Conservation (phyloP, 2,113 vertebrate species). For the Hirundichthys speculiger region DNA sequence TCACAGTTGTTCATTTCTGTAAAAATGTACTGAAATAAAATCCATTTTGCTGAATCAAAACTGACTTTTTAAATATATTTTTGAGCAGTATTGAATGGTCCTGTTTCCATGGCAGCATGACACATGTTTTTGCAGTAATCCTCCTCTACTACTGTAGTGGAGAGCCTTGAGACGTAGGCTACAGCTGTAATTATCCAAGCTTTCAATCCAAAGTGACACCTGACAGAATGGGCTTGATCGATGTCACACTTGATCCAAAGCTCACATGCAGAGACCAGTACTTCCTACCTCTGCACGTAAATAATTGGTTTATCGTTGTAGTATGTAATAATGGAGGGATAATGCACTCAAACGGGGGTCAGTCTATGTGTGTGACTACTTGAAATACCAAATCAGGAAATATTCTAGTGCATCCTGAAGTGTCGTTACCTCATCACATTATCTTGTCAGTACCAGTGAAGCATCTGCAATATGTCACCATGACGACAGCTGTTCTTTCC, state of each 20-base stretch:
- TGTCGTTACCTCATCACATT: constrained; percentile 64
- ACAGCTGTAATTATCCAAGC: constrained; percentile 46
- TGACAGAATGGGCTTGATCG: constrained; percentile 27
- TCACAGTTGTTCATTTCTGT: background rate
- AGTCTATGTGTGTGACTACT: constrained; percentile 16
- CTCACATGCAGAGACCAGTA: constrained; percentile 1
- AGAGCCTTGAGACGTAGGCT: constrained; percentile 48
- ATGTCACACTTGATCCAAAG: constrained; percentile 25
- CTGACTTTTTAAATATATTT: constrained; percentile 46
- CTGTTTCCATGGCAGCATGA: constrained; percentile 76
- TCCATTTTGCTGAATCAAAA: constrained; percentile 35
- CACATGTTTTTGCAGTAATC: constrained; percentile 73
- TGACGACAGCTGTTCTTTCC: constrained; percentile 59
- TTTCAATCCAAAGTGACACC: constrained; percentile 26
- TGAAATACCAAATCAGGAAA: constrained; percentile 30
- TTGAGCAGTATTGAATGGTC: constrained; percentile 50
- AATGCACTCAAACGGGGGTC: background rate
- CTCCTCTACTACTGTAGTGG: constrained; percentile 56
- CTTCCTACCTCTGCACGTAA: background rate
- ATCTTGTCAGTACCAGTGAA: constrained; percentile 67
- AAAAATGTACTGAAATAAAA: constrained; percentile 22
- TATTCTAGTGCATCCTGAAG: constrained; percentile 50
- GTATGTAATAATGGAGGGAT: background rate
- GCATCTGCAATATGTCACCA: constrained; percentile 73
- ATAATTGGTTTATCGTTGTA: constrained; percentile 16